Base-by-base conservation (phyloP, 1,140 invertebrate species). In the Oreohelix idahoensis region DNA sequence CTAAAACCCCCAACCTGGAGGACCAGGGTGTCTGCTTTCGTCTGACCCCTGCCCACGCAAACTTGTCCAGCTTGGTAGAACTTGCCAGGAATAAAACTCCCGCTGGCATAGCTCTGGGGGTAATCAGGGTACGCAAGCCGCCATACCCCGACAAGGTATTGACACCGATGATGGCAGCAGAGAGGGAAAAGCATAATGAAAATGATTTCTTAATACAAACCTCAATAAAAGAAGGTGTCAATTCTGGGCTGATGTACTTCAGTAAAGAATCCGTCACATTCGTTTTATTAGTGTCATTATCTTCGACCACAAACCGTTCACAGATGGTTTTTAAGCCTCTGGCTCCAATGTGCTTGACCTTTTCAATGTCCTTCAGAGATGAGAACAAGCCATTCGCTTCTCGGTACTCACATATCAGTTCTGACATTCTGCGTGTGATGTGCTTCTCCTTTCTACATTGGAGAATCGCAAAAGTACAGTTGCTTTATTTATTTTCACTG, bases 221-320 rank as follows among this genome's bases (percentile, higher is more conserved):
- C 75, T 77, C n/a, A 20, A 77, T 36, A 51, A 77, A 51, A n/a
- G 36, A 39, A 42, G 75, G 45, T 35, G 17, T 53, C 23, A 77
- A 26, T 36, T 42, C 45, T 53, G 75, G 75, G 23, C 17, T 53
- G 53, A 53, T 42, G 29, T 53, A 77, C 13, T 53, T 53, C 1
- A 0, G n/a, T 35, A 53, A 26, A 17, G 45, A 29, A 11, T 77
- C 49, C 53, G 39, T 20, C 1, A 26, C n/a, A 51, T 20, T 32
- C 26, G 2, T 29, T 53, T 36, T 77, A 13, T 53, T 49, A 13
- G 32, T 13, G 32, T 29, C 26, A 45, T 10, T 36, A 58, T 11
- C 15, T 38, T 58, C 75, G 4, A 17, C 17, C 32, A 2, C 13
- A 15, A 77, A 32, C 15, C 53, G 36, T 36, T 77, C 49, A 77